Percentiles rank a stretch among this genome's conserved stretches.
Evolutionary conservation across 1,140 invertebrate genomes (phyloP).

Genomic region (Drosophila sp.): DNA sequence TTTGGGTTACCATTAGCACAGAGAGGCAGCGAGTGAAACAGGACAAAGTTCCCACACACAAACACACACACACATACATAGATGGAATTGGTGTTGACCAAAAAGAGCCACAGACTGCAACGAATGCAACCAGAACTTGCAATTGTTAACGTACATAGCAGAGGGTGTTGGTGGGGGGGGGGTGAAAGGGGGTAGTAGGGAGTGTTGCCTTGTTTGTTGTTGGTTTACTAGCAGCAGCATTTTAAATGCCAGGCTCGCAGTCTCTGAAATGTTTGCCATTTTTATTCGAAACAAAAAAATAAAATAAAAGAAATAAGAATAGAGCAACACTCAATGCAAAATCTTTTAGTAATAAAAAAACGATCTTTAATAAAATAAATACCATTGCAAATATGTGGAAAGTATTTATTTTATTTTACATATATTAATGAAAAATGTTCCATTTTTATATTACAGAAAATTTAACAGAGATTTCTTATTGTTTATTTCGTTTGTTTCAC

Average conservation of each 20-base stretch:
- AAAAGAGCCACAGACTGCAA: conserved; percentile 21
- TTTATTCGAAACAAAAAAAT: neutral
- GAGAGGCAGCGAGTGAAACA: conserved; percentile 17
- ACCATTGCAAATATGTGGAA: neutral
- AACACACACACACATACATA: conserved; percentile 2
- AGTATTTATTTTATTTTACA: conserved; percentile 4
- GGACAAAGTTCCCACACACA: conserved; percentile 39
- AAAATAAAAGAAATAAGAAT: conserved; percentile 3
- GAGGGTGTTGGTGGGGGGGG: neutral
- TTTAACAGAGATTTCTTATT: too few species aligned
- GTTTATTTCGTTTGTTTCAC: neutral
- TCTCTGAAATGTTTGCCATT: conserved; percentile 36
- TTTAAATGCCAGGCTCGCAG: conserved; percentile 34
- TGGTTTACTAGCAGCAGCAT: conserved; percentile 29
- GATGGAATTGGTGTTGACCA: conserved; percentile 17
- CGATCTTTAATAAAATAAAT: neutral
- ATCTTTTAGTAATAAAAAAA: neutral
- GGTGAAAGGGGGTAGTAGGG: neutral
- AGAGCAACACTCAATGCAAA: conserved; percentile 2
- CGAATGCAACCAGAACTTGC: conserved; percentile 21
- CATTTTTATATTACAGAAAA: too few species aligned
- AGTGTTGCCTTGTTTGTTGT: conserved; percentile 10
- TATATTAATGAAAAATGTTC: neutral
- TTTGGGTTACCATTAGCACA: conserved; percentile 66
- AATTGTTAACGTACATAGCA: conserved; percentile 14